These are phyloP conservation scores for Synergus gifuensis DNA, from an alignment of 2,888 invertebrate genomes.

Conservation along the genomic window DNA sequence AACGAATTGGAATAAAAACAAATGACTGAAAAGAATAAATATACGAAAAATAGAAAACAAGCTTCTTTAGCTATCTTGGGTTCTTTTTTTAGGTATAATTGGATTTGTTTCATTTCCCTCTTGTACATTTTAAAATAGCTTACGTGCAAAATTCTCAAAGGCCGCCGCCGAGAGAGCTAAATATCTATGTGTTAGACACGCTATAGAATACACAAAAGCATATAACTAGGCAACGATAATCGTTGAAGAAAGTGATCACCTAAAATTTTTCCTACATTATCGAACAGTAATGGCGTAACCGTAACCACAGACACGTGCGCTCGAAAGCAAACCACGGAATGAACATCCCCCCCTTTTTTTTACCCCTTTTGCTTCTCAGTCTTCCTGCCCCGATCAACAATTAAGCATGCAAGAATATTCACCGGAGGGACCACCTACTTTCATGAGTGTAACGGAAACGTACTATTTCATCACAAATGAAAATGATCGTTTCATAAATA, in stretches of 20 bases:
- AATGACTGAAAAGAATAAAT: not conserved
- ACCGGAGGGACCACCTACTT: constrained; percentile 36
- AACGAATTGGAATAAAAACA: constrained; percentile 11
- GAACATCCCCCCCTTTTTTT: constrained; percentile 21
- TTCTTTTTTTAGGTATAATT: not conserved
- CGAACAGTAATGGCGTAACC: constrained; percentile 16
- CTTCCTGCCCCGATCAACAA: constrained; percentile 41
- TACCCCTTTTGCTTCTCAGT: constrained; percentile 17
- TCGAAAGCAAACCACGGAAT: constrained; percentile 31
- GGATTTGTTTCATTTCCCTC: constrained; percentile 13
- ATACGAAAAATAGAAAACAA: constrained; percentile 15
- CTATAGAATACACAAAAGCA: constrained; percentile 34
- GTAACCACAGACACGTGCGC: constrained; percentile 40
- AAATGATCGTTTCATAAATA: constrained; percentile 13
- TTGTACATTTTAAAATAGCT: not conserved
- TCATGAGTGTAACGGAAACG: constrained; percentile 38
- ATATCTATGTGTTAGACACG: constrained; percentile 39
- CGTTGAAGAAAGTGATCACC: constrained; percentile 34
- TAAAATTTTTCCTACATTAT: constrained; percentile 29
- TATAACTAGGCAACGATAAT: constrained; percentile 35
- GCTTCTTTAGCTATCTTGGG: not conserved
- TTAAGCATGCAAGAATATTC: constrained; percentile 29
- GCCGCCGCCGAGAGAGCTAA: constrained; percentile 18
- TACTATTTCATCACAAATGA: constrained; percentile 36
- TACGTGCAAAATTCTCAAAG: constrained; percentile 36